phyloP scores from a whole-genome alignment of 2,888 invertebrate genomes.

The Latrodectus hesperus region DNA sequence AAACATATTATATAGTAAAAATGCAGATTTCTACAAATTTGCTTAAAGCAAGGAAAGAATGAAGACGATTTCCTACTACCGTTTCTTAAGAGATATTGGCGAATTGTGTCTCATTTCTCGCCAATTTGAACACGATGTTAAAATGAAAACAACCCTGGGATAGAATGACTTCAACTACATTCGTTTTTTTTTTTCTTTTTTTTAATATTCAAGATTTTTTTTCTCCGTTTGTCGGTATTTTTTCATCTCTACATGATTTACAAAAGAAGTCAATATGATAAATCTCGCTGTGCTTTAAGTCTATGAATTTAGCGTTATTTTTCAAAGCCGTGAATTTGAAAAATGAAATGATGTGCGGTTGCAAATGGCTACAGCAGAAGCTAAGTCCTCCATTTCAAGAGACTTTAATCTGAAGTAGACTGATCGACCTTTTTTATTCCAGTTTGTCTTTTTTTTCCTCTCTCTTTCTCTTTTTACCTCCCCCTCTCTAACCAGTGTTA shows the following conservation, averaged over 20 bases:
- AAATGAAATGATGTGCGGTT: constrained; percentile 61
- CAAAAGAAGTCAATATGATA: constrained; percentile 64
- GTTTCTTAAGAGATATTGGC: no score
- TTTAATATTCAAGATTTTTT: no score
- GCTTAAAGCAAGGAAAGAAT: no score
- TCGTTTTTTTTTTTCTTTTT: no score
- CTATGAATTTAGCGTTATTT: constrained; percentile 53
- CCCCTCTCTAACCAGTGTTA: no score
- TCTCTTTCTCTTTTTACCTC: neutral
- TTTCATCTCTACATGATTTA: constrained; percentile 34
- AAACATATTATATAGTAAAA: no score
- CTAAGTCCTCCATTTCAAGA: constrained; percentile 32
- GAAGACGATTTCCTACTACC: no score
- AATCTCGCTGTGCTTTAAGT: constrained; percentile 40
- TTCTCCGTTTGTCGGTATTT: constrained; percentile 5
- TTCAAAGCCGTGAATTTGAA: constrained; percentile 66
- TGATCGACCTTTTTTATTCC: constrained; percentile 23
- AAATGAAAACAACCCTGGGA: no score
- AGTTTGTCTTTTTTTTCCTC: constrained; percentile 17
- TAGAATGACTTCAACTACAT: no score
- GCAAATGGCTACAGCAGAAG: constrained; percentile 38
- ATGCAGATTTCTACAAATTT: no score
- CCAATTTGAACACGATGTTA: no score
- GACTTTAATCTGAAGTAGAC: constrained; percentile 62
- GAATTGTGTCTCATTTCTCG: no score